These are phyloP conservation scores for Pseudorhiza aurosa DNA, from an alignment of 30 jellyfish, hydroid and myxozoan genomes.

Conservation along the genomic window DNA sequence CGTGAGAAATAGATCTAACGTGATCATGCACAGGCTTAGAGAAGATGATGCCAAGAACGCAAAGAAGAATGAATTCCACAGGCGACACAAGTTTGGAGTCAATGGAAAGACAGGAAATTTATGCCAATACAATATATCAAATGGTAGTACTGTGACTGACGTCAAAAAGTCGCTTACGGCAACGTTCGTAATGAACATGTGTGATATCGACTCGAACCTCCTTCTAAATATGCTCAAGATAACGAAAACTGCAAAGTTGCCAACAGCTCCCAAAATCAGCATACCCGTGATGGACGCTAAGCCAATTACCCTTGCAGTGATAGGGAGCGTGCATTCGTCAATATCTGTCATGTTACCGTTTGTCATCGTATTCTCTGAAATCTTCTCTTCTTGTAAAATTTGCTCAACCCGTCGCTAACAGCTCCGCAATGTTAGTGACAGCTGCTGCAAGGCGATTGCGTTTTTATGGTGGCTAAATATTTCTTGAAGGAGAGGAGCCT, in stretches of 20 bases:
- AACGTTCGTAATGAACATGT: constrained; percentile 50
- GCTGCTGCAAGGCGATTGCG: too few species aligned
- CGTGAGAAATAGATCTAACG: constrained; percentile 51
- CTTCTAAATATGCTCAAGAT: constrained; percentile 14
- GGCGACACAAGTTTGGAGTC: constrained; percentile 36
- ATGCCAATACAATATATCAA: constrained; percentile 60
- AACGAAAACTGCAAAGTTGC: constrained; percentile 35
- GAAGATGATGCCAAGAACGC: constrained; percentile 57
- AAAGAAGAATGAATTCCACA: constrained; percentile 74
- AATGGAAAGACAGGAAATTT: constrained; percentile 62
- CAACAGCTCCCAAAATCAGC: constrained; percentile 51
- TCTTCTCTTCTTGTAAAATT: background rate
- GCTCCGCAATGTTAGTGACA: background rate
- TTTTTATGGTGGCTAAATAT: too few species aligned
- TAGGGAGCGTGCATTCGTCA: constrained; percentile 31
- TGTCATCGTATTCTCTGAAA: background rate
- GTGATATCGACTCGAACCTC: constrained; percentile 17
- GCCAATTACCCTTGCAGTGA: constrained; percentile 23
- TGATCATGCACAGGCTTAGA: constrained; percentile 21
- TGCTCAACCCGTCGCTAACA: background rate
- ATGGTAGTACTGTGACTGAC: constrained; percentile 55
- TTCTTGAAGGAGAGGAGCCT: too few species aligned
- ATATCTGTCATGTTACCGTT: background rate
- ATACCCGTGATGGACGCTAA: constrained; percentile 9
- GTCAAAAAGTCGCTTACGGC: constrained; percentile 62